These are phyloP conservation scores for Lytechinus pictus DNA, from an alignment of 35 echinoderm and acorn worm species.

Conservation along the genomic window DNA sequence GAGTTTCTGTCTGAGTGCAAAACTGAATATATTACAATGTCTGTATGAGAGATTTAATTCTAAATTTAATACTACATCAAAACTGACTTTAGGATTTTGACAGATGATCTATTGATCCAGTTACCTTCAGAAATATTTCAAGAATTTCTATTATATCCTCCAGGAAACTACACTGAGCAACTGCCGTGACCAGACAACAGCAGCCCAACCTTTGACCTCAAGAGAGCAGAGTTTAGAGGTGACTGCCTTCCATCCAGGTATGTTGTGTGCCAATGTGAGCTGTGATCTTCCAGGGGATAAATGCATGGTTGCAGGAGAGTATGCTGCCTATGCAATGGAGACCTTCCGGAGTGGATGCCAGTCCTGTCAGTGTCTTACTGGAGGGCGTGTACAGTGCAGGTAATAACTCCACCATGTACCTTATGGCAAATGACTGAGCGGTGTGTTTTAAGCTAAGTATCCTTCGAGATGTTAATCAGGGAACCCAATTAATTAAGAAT, in stretches of 20 bases:
- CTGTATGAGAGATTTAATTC: no score
- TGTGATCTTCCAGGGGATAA: constrained; percentile 68
- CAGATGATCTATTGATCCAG: no score
- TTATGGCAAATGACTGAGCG: no score
- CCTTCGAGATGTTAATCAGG: no score
- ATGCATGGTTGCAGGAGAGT: constrained; percentile 70
- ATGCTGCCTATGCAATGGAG: constrained; percentile 58
- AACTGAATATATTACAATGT: no score
- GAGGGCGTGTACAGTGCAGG: constrained; percentile 84
- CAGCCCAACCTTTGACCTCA: constrained; percentile 24
- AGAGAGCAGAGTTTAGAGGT: constrained; percentile 65
- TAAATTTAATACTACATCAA: no score
- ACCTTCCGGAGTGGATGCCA: constrained; percentile 76
- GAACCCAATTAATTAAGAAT: no score
- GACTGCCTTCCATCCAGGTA: constrained; percentile 78
- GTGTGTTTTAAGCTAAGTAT: no score
- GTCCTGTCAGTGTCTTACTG: constrained; percentile 74
- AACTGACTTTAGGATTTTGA: no score
- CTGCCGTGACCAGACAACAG: constrained; percentile 57
- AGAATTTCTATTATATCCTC: not conserved
- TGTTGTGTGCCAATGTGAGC: constrained; percentile 70
- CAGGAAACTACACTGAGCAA: constrained; percentile 65
- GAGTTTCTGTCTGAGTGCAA: no score
- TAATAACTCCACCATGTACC: not conserved
- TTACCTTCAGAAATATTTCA: no score